These are phyloP conservation scores for Orius insidiosus DNA, from an alignment of 1,140 invertebrate genomes.

Conservation along the genomic window DNA sequence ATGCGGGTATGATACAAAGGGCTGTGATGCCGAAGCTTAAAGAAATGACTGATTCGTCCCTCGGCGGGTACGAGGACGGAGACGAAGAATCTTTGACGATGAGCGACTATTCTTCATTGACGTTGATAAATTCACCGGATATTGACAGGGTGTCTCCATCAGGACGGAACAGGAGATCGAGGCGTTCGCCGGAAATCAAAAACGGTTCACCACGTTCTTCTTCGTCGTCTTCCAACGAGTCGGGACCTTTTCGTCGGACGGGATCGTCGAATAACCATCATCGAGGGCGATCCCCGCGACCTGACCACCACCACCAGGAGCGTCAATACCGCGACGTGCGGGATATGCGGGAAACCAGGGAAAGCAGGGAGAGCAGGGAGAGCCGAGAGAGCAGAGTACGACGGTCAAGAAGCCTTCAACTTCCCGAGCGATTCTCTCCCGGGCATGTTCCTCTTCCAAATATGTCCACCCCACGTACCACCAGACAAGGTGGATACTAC, in stretches of 20 bases:
- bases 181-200: slow-evolving; percentile 18
- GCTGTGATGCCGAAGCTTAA: slow-evolving; percentile 32
- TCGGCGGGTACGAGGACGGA: slow-evolving; percentile 34
- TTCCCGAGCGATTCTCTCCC: slow-evolving; percentile 33
- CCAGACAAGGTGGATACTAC: slow-evolving; percentile 4
- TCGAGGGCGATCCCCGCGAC: slow-evolving; percentile 6
- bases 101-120: slow-evolving; percentile 17
- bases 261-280: slow-evolving; percentile 12
- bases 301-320: neutral
- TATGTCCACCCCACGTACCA: neutral
- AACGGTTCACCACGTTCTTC: slow-evolving; percentile 16
- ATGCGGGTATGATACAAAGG: slow-evolving; percentile 28
- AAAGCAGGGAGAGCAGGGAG: slow-evolving; percentile 5
- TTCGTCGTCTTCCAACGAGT: slow-evolving; percentile 17
- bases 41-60: slow-evolving; percentile 35
- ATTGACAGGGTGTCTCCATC: slow-evolving; percentile 17
- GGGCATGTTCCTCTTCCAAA: slow-evolving; percentile 19
- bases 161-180: slow-evolving; percentile 10
- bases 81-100: slow-evolving; percentile 28
- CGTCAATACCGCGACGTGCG: slow-evolving; percentile 1
- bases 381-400: slow-evolving; percentile 17
- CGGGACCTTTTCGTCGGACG: slow-evolving; percentile 15
- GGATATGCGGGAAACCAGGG: slow-evolving; percentile 1
- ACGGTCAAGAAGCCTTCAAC: slow-evolving; percentile 27
- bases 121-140: slow-evolving; percentile 19